phyloP scores from a whole-genome alignment of 1,140 invertebrate species.

The Cardiocondyla obscurior region DNA sequence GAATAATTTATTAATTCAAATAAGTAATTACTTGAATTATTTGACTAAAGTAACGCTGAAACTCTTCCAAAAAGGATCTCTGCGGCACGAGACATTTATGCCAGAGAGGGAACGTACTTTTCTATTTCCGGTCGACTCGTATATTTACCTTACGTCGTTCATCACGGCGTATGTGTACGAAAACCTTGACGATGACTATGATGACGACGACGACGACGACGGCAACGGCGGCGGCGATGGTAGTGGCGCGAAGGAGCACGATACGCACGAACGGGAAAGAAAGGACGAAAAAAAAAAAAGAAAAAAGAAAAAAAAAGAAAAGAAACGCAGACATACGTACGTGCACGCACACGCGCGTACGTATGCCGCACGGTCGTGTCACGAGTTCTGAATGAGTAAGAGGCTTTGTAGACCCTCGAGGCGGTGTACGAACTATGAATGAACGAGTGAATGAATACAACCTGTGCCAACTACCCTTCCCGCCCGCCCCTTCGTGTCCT shows the following conservation, averaged over 20 bases:
- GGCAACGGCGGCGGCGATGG: slow-evolving; percentile 37
- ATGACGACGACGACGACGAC: slow-evolving; percentile 56
- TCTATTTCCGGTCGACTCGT: slow-evolving; percentile 52
- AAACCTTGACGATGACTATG: slow-evolving; percentile 55
- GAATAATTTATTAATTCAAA: too few species aligned
- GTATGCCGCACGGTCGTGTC: slow-evolving; percentile 55
- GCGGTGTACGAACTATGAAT: slow-evolving; percentile 72
- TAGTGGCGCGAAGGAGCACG: slow-evolving; percentile 13
- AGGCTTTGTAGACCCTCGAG: slow-evolving; percentile 71
- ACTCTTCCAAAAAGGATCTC: not conserved
- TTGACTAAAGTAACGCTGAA: not conserved
- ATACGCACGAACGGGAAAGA: slow-evolving; percentile 47
- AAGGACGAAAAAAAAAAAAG: slow-evolving; percentile 49
- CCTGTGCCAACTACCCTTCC: slow-evolving; percentile 61
- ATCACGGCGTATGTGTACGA: slow-evolving; percentile 48
- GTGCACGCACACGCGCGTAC: not conserved
- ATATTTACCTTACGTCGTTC: slow-evolving; percentile 54
- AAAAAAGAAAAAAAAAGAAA: slow-evolving; percentile 27
- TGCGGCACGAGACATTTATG: slow-evolving; percentile 4
- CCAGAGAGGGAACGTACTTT: slow-evolving; percentile 39
- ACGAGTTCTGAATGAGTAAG: slow-evolving; percentile 71
- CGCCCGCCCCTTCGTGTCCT: not conserved
- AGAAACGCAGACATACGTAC: not conserved
- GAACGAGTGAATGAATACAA: slow-evolving; percentile 73
- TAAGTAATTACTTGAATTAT: too few species aligned